phyloP scores from a whole-genome alignment of 2,113 vertebrate species.

The Colaptes auratus region DNA sequence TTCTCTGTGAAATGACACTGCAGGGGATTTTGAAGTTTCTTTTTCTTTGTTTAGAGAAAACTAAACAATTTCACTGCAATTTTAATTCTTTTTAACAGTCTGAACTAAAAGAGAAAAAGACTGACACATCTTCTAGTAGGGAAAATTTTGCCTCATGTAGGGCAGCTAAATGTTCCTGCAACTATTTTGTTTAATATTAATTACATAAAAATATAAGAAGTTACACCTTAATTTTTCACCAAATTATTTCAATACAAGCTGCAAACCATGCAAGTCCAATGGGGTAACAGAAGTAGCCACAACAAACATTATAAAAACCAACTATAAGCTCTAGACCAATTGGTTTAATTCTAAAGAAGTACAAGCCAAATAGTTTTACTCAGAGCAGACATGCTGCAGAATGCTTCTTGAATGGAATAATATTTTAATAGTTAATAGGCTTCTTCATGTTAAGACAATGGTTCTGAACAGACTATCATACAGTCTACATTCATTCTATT shows the following conservation, averaged over 20 bases:
- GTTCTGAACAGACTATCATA: neutral
- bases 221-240: neutral
- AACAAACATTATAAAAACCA: neutral
- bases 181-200: neutral
- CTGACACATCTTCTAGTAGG: neutral
- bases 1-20: neutral
- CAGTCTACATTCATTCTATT: neutral
- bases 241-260: neutral
- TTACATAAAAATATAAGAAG: neutral
- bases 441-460: neutral
- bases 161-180: neutral
- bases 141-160: neutral
- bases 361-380: neutral
- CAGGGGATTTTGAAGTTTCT: neutral
- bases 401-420: neutral
- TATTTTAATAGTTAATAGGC: neutral
- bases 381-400: neutral
- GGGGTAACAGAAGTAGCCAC: neutral
- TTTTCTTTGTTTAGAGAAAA: neutral
- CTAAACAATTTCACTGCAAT: neutral
- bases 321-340: neutral
- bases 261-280: neutral
- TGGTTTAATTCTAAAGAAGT: neutral
- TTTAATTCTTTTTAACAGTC: neutral
- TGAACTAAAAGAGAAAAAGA: neutral